These are phyloP conservation scores for Amphimedon queenslandica DNA, from an alignment of 37 sponge, comb jelly and placozoan species.

Conservation along the genomic window DNA sequence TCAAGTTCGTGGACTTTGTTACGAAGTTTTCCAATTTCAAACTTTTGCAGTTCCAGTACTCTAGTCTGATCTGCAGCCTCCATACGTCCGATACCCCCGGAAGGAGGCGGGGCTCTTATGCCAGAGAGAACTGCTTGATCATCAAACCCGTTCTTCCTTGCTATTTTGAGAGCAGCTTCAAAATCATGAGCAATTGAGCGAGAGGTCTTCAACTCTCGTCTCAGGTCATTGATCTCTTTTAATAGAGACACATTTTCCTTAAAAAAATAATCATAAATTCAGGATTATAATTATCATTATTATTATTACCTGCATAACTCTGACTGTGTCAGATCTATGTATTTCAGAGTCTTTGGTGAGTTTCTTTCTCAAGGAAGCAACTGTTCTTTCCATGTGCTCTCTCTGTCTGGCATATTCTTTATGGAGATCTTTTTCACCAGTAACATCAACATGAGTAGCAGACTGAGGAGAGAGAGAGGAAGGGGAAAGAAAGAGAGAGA, in stretches of 20 bases:
- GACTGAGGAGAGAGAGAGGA: no score
- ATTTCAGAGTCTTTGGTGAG: constrained; percentile 91
- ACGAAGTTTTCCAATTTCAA: constrained; percentile 82
- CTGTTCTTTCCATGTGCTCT: constrained; percentile 94
- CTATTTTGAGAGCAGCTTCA: constrained; percentile 76
- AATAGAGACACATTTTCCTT: constrained; percentile 95
- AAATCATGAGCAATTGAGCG: constrained; percentile 76
- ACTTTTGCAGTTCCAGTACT: constrained; percentile 90
- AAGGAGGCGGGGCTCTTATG: constrained; percentile 20
- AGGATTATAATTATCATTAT: not conserved
- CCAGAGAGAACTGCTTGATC: constrained; percentile 36
- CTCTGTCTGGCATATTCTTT: constrained; percentile 87
- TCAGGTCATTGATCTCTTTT: constrained; percentile 94
- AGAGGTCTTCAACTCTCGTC: constrained; percentile 84
- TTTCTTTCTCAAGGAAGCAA: constrained; percentile 92
- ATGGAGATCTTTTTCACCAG: constrained; percentile 82
- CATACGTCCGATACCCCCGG: constrained; percentile 42
- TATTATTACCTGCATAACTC: constrained; percentile 89
- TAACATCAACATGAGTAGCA: no score
- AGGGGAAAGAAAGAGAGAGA: not conserved
- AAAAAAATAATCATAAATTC: not conserved
- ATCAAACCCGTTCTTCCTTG: constrained; percentile 74
- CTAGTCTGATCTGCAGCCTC: constrained; percentile 62
- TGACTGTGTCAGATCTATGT: constrained; percentile 83
- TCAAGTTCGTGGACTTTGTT: constrained; percentile 59